Base-by-base conservation (phyloP, 2,888 invertebrate species). In the Latrodectus elegans region DNA sequence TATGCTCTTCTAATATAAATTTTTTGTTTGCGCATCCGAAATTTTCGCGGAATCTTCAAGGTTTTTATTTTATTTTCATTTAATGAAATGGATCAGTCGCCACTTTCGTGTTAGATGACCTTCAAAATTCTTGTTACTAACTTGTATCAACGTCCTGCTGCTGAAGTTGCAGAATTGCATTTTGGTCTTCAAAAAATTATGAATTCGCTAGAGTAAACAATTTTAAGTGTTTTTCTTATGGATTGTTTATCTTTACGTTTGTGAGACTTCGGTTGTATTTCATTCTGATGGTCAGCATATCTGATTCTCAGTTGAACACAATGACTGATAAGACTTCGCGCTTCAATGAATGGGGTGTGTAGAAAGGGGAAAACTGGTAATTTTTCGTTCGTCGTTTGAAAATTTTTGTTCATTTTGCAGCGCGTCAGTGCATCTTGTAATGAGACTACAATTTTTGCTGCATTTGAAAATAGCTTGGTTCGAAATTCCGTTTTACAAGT, bases 341-440 rank as follows among this genome's bases (percentile, higher is more conserved):
- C 71, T 52, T 72, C 64, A 75, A 22, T 64, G 75, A 49, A 55
- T 22, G 52, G 26, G 38, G 70, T 70, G 68, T 8, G 22, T 73
- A 15, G 52, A n/a, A n/a, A 53, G 15, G 22, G 52, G 52, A 15
- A 51, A 15, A 73, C 51, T 52, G 53, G 73, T 53, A 53, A 73
- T 53, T 53, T 70, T 70, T 73, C 73, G 51, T 10, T 11, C 17
- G n/a, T 72, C 71, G n/a, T 51, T 49, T 49, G 65, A 60, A 51
- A 55, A 55, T 67, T 51, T 80, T 79, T 70, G 68, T 74, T 85
- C 77, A 22, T 80, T 70, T 60, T 49, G 79, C n/a, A 60, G 79
- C 70, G 85, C 79, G 74, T 85, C 74, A 75, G 60, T 79, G 84
- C 84, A 60, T 51, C 38, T 11, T 52, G 67, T 78, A 53, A 78